A percentile compares a stretch with the other conserved stretches of the same genome.
Conservation (phyloP, 2,113 vertebrate genomes). For the human (Homo sapiens) region GRCh38 chr7:18685001-18685500, state of each 20-base stretch:
- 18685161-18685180: background rate
- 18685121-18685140: conserved; percentile 60
- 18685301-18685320: background rate
- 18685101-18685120: conserved; percentile 54
- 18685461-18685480: background rate
- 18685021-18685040: conserved; percentile 44
- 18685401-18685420: background rate
- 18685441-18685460: background rate
- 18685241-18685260: background rate
- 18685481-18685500: background rate
- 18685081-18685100: conserved; percentile 44
- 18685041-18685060: conserved; percentile 29
- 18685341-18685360: background rate
- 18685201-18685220: background rate
- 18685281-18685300: background rate
- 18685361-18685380: background rate
- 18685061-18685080: conserved; percentile 75
- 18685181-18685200: background rate
- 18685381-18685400: background rate
- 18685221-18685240: background rate
- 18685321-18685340: background rate
- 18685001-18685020: conserved; percentile 49
- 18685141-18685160: conserved; percentile 12
- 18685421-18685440: background rate
- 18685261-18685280: background rate